Percentiles rank a stretch among this genome's conserved stretches.
These are phyloP conservation scores for Morelia viridis DNA, from an alignment of 2,797 vertebrate genomes.

Conservation along the genomic window DNA sequence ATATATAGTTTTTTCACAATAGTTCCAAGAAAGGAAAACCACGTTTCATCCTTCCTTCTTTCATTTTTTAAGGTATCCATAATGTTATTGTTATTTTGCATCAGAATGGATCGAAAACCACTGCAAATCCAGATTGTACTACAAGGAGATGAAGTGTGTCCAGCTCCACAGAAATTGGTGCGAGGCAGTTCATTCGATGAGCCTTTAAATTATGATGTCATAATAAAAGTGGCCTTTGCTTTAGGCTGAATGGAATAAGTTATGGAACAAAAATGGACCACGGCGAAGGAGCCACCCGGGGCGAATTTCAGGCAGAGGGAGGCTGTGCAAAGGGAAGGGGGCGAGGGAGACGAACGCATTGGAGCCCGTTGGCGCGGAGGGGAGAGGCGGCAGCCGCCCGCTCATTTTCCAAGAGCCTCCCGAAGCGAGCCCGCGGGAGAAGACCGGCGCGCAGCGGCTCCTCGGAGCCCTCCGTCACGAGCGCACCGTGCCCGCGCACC, in stretches of 20 bases:
- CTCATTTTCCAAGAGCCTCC: too few species aligned
- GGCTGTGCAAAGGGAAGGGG: too few species aligned
- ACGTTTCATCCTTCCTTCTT: background rate
- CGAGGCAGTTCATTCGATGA: background rate
- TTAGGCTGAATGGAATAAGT: background rate
- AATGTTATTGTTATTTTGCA: background rate
- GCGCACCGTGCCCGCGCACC: too few species aligned
- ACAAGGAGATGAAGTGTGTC: background rate
- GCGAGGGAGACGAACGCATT: too few species aligned
- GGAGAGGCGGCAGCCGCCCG: too few species aligned
- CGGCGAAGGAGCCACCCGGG: background rate
- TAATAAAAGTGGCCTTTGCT: background rate
- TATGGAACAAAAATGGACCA: background rate
- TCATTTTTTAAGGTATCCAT: background rate
- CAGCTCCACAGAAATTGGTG: background rate
- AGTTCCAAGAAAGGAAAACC: background rate
- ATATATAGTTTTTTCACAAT: background rate
- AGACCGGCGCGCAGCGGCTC: too few species aligned
- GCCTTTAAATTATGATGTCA: fast-evolving
- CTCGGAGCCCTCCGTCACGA: too few species aligned
- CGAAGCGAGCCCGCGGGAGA: too few species aligned
- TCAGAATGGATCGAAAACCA: background rate
- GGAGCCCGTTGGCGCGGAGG: too few species aligned
- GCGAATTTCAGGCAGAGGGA: too few species aligned
- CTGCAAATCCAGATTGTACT: background rate